These are phyloP conservation scores for Neosalanx taihuensis DNA, from an alignment of 2,797 vertebrate genomes.

Conservation along the genomic window DNA sequence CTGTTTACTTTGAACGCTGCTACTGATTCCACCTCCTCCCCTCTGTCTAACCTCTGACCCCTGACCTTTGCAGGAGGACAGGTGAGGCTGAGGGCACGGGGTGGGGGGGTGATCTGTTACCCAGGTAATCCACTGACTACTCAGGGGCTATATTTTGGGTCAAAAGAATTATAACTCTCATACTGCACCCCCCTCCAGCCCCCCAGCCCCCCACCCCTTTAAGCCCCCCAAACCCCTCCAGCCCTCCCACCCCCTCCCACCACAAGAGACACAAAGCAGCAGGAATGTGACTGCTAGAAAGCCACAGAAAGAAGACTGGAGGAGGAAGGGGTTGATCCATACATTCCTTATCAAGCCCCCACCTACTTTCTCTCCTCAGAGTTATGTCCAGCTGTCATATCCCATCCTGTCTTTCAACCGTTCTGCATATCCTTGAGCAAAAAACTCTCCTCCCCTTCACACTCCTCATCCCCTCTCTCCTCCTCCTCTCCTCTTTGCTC, in stretches of 20 bases:
- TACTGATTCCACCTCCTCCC: not conserved
- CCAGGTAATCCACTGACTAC: slow-evolving; percentile 42
- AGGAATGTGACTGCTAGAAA: slow-evolving; percentile 50
- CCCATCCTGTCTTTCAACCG: no score
- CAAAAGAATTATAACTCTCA: slow-evolving; percentile 48
- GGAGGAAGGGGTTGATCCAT: slow-evolving; percentile 10
- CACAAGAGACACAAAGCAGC: slow-evolving; percentile 41
- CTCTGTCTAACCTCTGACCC: not conserved
- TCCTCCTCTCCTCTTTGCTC: not conserved
- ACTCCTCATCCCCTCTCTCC: no score
- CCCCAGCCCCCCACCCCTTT: no score
- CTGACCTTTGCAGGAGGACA: not conserved
- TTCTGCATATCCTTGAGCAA: no score
- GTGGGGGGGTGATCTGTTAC: slow-evolving; percentile 43
- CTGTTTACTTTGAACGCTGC: not conserved
- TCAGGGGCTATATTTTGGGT: slow-evolving; percentile 33
- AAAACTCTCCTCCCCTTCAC: no score
- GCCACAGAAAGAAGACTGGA: slow-evolving; percentile 5
- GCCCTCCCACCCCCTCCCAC: not conserved
- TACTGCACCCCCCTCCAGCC: slow-evolving; percentile 4
- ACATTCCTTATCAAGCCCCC: slow-evolving; percentile 8
- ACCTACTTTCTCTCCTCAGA: slow-evolving; percentile 8
- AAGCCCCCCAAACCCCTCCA: no score
- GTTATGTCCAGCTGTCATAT: no score
- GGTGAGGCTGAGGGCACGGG: not conserved